Evolutionary conservation across 2,797 vertebrate genomes (phyloP).

Genomic region (Carcharodon carcharias): DNA sequence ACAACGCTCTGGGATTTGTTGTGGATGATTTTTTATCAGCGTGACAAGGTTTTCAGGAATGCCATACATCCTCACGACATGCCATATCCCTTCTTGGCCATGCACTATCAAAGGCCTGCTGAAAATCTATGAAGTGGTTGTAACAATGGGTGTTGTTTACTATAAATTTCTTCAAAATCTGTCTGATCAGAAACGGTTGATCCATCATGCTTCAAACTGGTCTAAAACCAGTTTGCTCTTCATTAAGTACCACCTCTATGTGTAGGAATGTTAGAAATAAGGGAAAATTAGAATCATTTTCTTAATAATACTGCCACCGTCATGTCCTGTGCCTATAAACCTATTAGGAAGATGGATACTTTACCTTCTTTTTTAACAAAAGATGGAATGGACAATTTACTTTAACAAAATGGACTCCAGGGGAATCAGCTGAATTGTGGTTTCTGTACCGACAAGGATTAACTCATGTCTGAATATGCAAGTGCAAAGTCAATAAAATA

Average conservation of each 20-base stretch:
- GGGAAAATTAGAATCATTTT: background rate
- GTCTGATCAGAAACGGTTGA: background rate
- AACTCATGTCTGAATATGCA: too few species aligned
- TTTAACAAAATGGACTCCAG: too few species aligned
- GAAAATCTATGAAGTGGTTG: background rate
- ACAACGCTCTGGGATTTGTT: background rate
- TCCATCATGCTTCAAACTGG: background rate
- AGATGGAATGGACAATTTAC: too few species aligned
- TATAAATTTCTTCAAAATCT: background rate
- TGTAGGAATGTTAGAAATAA: background rate
- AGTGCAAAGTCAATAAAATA: too few species aligned
- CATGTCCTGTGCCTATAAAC: too few species aligned
- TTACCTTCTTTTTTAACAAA: too few species aligned
- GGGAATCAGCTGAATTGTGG: too few species aligned
- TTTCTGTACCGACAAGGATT: too few species aligned
- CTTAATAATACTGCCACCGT: too few species aligned
- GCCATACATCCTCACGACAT: background rate
- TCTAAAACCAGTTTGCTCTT: background rate
- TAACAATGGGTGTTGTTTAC: background rate
- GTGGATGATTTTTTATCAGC: constrained; percentile 12
- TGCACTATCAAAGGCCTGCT: background rate
- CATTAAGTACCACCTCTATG: background rate
- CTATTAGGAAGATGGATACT: too few species aligned
- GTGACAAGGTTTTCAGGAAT: background rate
- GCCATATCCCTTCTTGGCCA: background rate